Conservation (phyloP, 2,113 vertebrate species). For the Pelusios castaneus region DNA sequence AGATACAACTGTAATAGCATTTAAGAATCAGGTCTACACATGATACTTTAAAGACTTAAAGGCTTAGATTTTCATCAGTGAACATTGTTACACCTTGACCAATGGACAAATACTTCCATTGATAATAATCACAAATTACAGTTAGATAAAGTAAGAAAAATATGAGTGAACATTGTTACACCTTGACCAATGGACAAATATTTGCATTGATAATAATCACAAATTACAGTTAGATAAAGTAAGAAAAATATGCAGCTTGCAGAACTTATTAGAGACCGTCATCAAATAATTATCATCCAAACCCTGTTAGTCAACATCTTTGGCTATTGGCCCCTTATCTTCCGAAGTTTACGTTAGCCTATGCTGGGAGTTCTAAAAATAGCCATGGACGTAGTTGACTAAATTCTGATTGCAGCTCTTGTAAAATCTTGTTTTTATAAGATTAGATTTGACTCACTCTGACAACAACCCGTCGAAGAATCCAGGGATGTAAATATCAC, state of each 20-base stretch:
- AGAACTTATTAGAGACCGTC: not conserved
- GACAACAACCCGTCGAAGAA: not conserved
- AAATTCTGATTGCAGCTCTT: not conserved
- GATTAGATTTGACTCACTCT: not conserved
- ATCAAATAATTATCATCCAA: not conserved
- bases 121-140: not conserved
- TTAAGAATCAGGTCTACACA: not conserved
- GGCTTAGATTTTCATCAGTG: not conserved
- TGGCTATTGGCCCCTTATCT: not conserved
- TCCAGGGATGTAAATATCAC: constrained; percentile 1
- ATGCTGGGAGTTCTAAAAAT: not conserved
- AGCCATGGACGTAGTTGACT: not conserved
- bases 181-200: not conserved
- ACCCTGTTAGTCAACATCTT: not conserved
- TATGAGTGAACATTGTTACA: not conserved
- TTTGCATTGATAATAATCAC: not conserved
- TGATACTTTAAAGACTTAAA: not conserved
- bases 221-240: not conserved
- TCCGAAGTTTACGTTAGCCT: not conserved
- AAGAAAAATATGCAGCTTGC: not conserved
- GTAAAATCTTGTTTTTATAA: rapidly evolving
- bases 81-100: not conserved
- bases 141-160: not conserved
- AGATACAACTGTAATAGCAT: not conserved
- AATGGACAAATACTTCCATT: not conserved